Evolutionary conservation across 2,113 vertebrate species (phyloP), one percentile per base, ranked within the genome.

Genomic region (Penelope pileata): DNA sequence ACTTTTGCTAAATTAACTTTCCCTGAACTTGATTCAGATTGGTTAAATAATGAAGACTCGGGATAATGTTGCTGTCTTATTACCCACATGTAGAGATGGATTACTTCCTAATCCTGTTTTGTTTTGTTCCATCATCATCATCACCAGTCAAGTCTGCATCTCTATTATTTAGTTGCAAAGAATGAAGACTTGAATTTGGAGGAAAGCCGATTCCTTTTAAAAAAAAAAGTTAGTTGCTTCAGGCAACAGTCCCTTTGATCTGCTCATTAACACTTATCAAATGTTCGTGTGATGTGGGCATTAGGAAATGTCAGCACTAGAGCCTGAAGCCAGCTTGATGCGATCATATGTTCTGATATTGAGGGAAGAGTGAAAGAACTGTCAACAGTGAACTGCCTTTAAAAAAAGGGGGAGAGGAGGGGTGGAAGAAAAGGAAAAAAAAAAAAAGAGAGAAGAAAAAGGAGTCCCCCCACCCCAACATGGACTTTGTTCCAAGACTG

Each of bases 201-300:
- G 95, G 67, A 93, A 53, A 97, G 97, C 91, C 88, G 81, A 97
- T 96, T 96, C 96, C 81, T 95, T 95, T n/a, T 34, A 72, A 54
- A 54, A 34, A 56, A 40, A 90, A 75, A 96, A 96, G 77, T 81
- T 94, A 96, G 91, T 97, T 96, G 97, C 97, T 98, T 96, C 91
- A 97, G 97, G 97, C 98, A 98, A 96, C 97, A 95, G 96, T 96
- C 96, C 97, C 87, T 97, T 97, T 97, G 97, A 98, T 98, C 97
- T 91, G 95, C 97, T 98, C 97, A 97, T 98, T 98, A 98, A 97
- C 98, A 98, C 98, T 96, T 98, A 70, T 97, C 97, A 96, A 96
- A 96, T 51, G 60, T 93, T 97, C 89, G 26, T 92, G 75, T 87
- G 97, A 97, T 97, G 96, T 97, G 97, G 98, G 97, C 98, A 98